phyloP scores from a whole-genome alignment of 1,140 invertebrate genomes.

The Apis laboriosa region DNA sequence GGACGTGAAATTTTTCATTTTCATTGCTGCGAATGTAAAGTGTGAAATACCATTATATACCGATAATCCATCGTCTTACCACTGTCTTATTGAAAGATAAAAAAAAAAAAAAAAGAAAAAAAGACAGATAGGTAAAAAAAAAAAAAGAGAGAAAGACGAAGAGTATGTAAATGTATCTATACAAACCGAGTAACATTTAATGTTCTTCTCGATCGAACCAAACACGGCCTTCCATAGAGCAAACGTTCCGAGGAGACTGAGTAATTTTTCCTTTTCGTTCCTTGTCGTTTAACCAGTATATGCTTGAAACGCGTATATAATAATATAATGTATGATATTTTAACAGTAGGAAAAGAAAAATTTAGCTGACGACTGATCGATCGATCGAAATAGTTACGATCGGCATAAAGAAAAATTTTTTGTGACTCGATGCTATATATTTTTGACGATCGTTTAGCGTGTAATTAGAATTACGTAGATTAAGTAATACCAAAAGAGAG shows the following conservation, averaged over 20 bases:
- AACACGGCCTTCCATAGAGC: conserved; percentile 63
- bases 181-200: background rate
- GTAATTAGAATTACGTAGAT: conserved; percentile 42
- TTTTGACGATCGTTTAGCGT: conserved; percentile 41
- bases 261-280: conserved; percentile 29
- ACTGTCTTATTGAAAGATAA: background rate
- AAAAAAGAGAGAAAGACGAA: background rate
- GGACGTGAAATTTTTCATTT: background rate
- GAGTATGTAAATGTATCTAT: conserved; percentile 10
- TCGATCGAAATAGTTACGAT: background rate
- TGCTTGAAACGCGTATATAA: conserved; percentile 11
- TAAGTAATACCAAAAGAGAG: conserved; percentile 26
- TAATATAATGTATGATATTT: background rate
- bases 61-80: conserved; percentile 43
- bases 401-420: background rate
- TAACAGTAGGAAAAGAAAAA: background rate
- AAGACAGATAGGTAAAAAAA: background rate
- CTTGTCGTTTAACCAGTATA: conserved; percentile 5
- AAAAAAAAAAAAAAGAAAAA: background rate
- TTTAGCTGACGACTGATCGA: conserved; percentile 12
- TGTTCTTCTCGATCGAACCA: conserved; percentile 53
- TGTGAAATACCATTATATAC: conserved; percentile 11
- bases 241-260: conserved; percentile 62
- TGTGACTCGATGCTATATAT: conserved; percentile 22
- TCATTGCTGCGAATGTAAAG: conserved; percentile 6